Percentiles rank a stretch among this genome's conserved stretches.
Conservation (phyloP, 2,113 vertebrate genomes). For the Lycocorax pyrrhopterus region DNA sequence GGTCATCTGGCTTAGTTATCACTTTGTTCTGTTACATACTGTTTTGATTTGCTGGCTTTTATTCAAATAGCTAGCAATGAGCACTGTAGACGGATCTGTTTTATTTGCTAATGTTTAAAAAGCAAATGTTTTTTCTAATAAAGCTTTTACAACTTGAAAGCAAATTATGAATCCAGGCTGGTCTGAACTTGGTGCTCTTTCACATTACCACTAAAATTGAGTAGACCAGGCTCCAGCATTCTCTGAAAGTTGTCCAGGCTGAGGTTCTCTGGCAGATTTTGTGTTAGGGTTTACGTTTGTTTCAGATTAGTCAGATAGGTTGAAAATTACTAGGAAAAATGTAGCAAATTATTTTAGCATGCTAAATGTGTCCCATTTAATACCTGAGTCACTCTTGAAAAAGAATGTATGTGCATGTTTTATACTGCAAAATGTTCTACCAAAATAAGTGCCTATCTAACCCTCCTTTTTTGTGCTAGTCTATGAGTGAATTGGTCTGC, state of each 20-base stretch:
- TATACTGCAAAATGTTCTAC: neutral
- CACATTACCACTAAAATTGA: neutral
- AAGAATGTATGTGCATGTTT: neutral
- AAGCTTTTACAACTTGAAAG: neutral
- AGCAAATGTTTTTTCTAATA: neutral
- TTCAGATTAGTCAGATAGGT: neutral
- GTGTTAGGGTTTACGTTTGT: neutral
- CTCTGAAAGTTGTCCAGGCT: neutral
- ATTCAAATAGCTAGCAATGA: neutral
- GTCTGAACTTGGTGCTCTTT: neutral
- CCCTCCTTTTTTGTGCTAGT: neutral
- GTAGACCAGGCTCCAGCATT: neutral
- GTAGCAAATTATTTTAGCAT: neutral
- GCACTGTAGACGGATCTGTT: neutral
- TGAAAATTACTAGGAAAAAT: neutral
- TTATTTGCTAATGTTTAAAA: neutral
- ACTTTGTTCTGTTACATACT: neutral
- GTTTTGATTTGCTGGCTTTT: neutral
- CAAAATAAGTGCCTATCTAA: neutral
- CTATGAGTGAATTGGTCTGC: neutral
- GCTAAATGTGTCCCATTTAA: neutral
- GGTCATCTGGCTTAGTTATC: neutral
- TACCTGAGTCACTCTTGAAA: neutral
- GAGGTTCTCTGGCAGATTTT: neutral
- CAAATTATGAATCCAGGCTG: neutral